These are phyloP conservation scores for Prionailurus bengalensis DNA, from an alignment of 2,113 vertebrate genomes.

Conservation along the genomic window DNA sequence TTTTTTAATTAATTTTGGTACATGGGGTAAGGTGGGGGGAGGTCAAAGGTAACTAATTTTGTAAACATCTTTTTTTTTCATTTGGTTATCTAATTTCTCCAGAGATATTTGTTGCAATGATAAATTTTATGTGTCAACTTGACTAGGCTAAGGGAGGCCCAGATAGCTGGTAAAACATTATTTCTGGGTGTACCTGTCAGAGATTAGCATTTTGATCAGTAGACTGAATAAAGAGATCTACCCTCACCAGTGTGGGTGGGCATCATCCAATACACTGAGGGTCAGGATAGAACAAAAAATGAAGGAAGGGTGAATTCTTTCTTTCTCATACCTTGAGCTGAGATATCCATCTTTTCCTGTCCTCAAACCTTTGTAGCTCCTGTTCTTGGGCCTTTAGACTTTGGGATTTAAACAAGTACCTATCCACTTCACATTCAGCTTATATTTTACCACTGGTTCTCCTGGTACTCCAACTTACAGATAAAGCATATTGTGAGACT, in stretches of 20 bases:
- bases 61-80: background rate
- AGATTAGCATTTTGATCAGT: background rate
- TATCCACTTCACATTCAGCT: background rate
- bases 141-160: background rate
- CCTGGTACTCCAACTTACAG: background rate
- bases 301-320: background rate
- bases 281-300: background rate
- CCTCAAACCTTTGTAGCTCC: background rate
- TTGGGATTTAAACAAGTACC: background rate
- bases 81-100: background rate
- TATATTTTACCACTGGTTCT: background rate
- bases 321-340: background rate
- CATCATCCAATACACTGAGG: background rate
- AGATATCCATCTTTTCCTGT: background rate
- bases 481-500: background rate
- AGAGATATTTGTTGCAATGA: background rate
- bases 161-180: background rate
- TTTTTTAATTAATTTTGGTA: background rate
- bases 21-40: background rate
- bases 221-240: background rate
- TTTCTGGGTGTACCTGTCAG: background rate
- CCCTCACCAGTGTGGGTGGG: too few species aligned
- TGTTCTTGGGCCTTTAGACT: background rate
- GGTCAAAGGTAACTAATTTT: background rate
- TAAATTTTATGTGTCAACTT: background rate